Evolutionary conservation across 2,888 invertebrate genomes (phyloP).

Genomic region (Thera britannica): DNA sequence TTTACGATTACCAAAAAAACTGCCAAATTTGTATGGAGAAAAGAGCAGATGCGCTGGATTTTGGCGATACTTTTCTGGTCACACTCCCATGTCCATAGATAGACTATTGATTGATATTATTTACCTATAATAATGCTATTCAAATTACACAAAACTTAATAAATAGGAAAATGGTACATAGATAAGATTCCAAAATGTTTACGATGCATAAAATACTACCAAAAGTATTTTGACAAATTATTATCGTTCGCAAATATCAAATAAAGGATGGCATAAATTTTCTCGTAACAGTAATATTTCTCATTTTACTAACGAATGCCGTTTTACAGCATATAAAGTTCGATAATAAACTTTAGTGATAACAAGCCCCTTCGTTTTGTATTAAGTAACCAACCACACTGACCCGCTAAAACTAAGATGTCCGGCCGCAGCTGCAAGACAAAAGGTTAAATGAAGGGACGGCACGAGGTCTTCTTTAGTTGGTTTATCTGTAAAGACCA

Average conservation of each 20-base stretch:
- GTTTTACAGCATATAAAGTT: conserved; percentile 63
- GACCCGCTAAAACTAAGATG: background rate
- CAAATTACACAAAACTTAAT: too few relatives aligned
- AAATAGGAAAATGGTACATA: too few relatives aligned
- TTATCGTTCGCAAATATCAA: background rate
- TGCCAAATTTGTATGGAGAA: too few relatives aligned
- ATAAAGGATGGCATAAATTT: background rate
- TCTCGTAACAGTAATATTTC: conserved; percentile 27
- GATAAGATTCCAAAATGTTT: too few relatives aligned
- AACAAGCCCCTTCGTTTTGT: conserved; percentile 19
- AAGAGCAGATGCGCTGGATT: too few relatives aligned
- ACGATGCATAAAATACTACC: too few relatives aligned
- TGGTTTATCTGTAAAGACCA: conserved; percentile 11
- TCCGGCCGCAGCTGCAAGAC: background rate
- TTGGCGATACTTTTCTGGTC: too few relatives aligned
- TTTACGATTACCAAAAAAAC: too few relatives aligned
- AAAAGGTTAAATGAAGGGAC: background rate
- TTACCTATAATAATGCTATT: too few relatives aligned
- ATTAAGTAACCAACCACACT: conserved; percentile 14
- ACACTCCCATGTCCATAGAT: too few relatives aligned
- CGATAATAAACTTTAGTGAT: conserved; percentile 25
- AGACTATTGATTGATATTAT: too few relatives aligned
- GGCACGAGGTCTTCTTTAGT: conserved; percentile 3
- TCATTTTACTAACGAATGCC: conserved; percentile 57
- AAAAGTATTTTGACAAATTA: too few relatives aligned